Base-by-base conservation (phyloP, 2,113 vertebrate species). In the Prolemur simus region DNA sequence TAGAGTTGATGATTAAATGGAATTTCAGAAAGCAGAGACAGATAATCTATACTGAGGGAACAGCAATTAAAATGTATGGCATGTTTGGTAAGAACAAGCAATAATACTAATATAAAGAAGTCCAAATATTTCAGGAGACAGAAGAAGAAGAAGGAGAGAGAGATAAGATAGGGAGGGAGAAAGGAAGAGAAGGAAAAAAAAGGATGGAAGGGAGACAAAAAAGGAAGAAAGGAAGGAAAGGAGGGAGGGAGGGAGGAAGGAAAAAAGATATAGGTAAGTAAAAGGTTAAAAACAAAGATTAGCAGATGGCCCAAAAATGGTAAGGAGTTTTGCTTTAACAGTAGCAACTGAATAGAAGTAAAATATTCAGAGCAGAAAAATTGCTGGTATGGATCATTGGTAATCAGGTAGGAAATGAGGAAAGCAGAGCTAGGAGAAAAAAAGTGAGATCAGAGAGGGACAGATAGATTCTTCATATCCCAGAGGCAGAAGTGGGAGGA, bases 1-100 rank as follows among this genome's bases (percentile, higher is more conserved):
- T 49, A 88, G 14, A 63, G 15, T 56, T 60, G 23, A 58, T 47
- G 39, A 58, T 52, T 93, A 77, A 85, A 66, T 27, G 9, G 71
- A 83, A 90, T 94, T 92, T 94, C 69, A 91, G 82, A 94, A 82
- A 77, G 20, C 20, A n/a, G 66, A 93, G 27, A 88, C 15, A 80
- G 27, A 63, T 45, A 91, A 83, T 91, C 76, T 66, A 83, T 47
- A 27, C 29, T 77, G 15, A 83, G 29, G 15, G 63, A 87, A 83
- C 1, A 84, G 27, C 54, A 87, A 45, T 87, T n/a, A 82, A 95
- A 96, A 95, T 37, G 2, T 15, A 84, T 34, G 23, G 91, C 78
- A 89, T 56, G 34, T 60, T 21, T 73, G 69, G 34, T 37, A 96
- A 92, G 52, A 90, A 84, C 52, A 84, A 96, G 39, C 20, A 88